These are phyloP conservation scores for Chlorodrepanis virens DNA, from an alignment of 2,113 vertebrate species.

Conservation along the genomic window DNA sequence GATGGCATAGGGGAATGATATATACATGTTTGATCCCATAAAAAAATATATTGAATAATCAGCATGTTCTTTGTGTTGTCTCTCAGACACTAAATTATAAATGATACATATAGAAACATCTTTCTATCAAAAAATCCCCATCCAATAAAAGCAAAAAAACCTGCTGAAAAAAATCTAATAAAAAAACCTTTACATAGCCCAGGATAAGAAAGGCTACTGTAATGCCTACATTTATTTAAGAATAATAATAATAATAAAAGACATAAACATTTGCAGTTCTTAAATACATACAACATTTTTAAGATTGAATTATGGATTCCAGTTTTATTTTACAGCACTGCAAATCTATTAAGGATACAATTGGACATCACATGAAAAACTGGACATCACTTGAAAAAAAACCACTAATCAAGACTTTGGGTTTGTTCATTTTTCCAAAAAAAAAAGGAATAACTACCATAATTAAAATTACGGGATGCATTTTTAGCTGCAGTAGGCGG, in stretches of 20 bases:
- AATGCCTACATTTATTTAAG: neutral
- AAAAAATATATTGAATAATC: neutral
- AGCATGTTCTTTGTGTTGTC: neutral
- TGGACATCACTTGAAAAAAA: neutral
- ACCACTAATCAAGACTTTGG: neutral
- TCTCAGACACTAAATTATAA: neutral
- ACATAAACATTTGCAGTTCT: neutral
- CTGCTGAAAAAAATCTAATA: neutral
- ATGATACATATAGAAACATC: neutral
- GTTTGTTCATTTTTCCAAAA: neutral
- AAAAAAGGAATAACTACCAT: neutral
- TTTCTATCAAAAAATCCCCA: neutral
- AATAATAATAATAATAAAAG: neutral
- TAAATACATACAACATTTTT: neutral
- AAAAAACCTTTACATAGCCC: neutral
- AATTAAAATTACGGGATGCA: neutral
- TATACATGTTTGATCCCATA: neutral
- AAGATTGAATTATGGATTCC: neutral
- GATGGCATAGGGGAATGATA: neutral
- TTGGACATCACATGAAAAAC: neutral
- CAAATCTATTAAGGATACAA: neutral
- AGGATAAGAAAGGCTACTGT: rapidly evolving
- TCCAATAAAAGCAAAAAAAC: neutral
- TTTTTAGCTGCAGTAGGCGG: slow-evolving; percentile 17
- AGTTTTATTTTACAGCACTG: neutral